Conservation (phyloP, 2,888 invertebrate species). For the Agonum fuliginosum region DNA sequence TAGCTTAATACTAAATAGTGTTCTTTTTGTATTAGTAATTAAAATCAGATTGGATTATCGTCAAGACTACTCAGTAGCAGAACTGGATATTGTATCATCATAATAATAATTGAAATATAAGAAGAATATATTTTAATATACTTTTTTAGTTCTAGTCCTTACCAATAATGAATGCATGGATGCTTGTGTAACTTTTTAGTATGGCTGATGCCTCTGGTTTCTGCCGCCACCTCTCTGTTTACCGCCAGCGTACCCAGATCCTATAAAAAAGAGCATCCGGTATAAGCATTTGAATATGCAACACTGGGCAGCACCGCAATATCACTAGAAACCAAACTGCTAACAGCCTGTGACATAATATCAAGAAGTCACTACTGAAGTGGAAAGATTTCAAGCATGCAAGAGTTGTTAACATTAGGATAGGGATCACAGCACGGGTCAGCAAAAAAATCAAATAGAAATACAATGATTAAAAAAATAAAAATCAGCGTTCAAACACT, state of each 20-base stretch:
- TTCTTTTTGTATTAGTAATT: background rate
- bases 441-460: conserved; percentile 27
- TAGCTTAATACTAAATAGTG: background rate
- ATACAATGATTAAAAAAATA: conserved; percentile 20
- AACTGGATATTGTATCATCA: conserved; percentile 64
- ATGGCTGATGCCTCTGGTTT: conserved; percentile 92
- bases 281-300: conserved; percentile 40
- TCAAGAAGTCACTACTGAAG: conserved; percentile 25
- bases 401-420: conserved; percentile 20
- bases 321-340: conserved; percentile 50
- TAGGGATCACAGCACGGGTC: conserved; percentile 29
- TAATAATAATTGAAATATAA: background rate
- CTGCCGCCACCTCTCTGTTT: conserved; percentile 87
- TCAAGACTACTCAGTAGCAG: conserved; percentile 65
- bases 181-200: conserved; percentile 74
- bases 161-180: conserved; percentile 60
- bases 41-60: conserved; percentile 57
- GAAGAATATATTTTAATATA: background rate
- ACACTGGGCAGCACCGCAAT: conserved; percentile 39
- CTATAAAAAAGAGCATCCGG: conserved; percentile 62
- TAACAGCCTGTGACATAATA: conserved; percentile 42
- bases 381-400: conserved; percentile 30
- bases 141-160: conserved; percentile 19
- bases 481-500: conserved; percentile 15
- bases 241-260: conserved; percentile 85